Percentiles rank a stretch among this genome's conserved stretches.
Conservation (phyloP, 2,113 vertebrate species). For the Cochlearius cochlearius region DNA sequence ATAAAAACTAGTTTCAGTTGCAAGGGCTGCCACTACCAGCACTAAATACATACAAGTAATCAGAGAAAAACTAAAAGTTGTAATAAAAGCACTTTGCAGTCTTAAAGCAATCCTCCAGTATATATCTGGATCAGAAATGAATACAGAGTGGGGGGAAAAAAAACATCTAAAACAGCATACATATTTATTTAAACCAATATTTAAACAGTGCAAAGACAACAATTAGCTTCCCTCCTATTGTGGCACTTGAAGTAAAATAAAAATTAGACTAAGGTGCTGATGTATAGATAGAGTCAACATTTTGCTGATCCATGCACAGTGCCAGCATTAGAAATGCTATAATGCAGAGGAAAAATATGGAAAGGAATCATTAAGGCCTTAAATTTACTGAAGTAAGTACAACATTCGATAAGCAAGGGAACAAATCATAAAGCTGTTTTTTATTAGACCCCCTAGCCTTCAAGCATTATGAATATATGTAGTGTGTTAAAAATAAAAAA, state of each 20-base stretch:
- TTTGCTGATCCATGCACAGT: neutral
- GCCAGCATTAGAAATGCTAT: neutral
- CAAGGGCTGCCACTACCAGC: neutral
- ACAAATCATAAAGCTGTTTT: neutral
- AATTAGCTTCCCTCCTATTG: neutral
- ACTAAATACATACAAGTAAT: neutral
- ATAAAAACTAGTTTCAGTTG: neutral
- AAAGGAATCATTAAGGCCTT: neutral
- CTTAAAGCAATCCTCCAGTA: neutral
- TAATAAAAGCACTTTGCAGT: neutral
- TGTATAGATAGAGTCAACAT: neutral
- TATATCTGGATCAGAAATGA: neutral
- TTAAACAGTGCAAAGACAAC: neutral
- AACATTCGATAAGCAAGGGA: neutral
- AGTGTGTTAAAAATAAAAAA: neutral
- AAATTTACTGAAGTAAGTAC: neutral
- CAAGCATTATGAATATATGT: neutral
- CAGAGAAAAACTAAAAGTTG: neutral
- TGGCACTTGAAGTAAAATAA: neutral
- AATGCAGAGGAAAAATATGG: neutral
- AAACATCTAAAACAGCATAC: neutral
- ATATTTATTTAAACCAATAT: neutral
- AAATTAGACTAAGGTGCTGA: neutral
- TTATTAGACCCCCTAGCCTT: neutral
- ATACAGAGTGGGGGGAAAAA: neutral